A percentile compares a stretch with the other conserved stretches of the same genome.
These are phyloP conservation scores for Diadromus collaris DNA, from an alignment of 2,888 invertebrate species.

Conservation along the genomic window DNA sequence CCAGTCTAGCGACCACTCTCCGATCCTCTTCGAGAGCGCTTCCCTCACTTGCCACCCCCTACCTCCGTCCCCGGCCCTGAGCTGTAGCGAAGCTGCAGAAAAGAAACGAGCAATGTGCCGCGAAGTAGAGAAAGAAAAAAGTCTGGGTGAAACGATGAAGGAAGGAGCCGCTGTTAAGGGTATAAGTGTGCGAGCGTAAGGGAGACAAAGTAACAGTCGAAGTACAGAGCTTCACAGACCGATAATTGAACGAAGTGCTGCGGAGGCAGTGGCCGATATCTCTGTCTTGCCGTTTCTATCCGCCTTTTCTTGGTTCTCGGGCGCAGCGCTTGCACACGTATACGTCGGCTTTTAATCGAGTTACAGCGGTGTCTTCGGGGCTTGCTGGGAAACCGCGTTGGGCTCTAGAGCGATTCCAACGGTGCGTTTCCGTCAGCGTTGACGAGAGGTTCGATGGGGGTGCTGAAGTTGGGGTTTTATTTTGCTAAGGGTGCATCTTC, in stretches of 20 bases:
- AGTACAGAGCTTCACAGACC: constrained; percentile 60
- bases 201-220: constrained; percentile 51
- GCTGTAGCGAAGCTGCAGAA: constrained; percentile 5
- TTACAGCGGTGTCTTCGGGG: constrained; percentile 55
- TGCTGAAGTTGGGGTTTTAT: constrained; percentile 4
- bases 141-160: constrained; percentile 24
- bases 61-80: neutral
- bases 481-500: neutral
- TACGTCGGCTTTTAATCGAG: constrained; percentile 55
- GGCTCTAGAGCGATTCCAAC: constrained; percentile 27
- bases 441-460: constrained; percentile 28
- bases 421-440: constrained; percentile 4
- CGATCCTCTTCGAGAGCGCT: constrained; percentile 37
- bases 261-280: constrained; percentile 65
- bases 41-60: constrained; percentile 1
- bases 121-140: constrained; percentile 51
- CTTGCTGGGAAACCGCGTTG: constrained; percentile 22
- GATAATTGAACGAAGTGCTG: constrained; percentile 73
- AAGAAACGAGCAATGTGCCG: constrained; percentile 41
- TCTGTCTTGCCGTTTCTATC: constrained; percentile 50
- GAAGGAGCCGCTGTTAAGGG: constrained; percentile 20
- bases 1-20: constrained; percentile 46
- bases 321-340: constrained; percentile 18
- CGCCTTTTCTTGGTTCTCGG: constrained; percentile 35
- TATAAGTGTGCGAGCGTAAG: constrained; percentile 1